phyloP scores from a whole-genome alignment of 2,113 vertebrate species.

The Rhegmatorhina hoffmannsi region DNA sequence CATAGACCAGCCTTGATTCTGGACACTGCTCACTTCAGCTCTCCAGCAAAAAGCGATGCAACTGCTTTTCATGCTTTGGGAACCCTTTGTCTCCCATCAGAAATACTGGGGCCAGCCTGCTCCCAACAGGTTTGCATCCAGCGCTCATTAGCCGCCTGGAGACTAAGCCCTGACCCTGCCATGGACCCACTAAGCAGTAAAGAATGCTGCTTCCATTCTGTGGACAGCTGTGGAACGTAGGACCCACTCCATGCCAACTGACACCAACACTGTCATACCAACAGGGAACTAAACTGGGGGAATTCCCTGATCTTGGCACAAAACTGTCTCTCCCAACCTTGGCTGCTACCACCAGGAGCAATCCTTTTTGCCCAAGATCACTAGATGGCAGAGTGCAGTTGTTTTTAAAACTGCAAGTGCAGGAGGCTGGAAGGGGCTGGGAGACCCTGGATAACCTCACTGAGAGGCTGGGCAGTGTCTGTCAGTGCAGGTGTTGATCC shows the following conservation, averaged over 20 bases:
- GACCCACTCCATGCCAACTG: neutral
- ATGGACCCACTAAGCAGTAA: neutral
- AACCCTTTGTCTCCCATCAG: neutral
- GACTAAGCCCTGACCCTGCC: neutral
- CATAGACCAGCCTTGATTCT: neutral
- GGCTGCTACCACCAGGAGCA: neutral
- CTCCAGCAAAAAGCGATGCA: neutral
- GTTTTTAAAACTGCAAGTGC: neutral
- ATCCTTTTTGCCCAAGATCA: slow-evolving; percentile 24
- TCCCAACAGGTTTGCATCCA: neutral
- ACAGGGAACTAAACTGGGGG: neutral
- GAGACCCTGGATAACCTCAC: neutral
- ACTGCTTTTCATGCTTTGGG: neutral
- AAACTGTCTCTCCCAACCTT: neutral
- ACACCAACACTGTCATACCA: neutral
- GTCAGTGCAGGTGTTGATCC: neutral
- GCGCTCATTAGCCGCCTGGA: neutral
- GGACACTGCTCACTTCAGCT: neutral
- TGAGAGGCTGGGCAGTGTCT: neutral
- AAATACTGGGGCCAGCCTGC: neutral
- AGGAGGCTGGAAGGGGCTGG: neutral
- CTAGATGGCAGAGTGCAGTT: slow-evolving; percentile 47
- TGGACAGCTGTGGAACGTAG: neutral
- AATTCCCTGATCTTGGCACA: neutral
- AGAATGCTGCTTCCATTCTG: neutral